Conservation (phyloP, 2,888 invertebrate genomes). For the Dasysyrphus tricinctus region DNA sequence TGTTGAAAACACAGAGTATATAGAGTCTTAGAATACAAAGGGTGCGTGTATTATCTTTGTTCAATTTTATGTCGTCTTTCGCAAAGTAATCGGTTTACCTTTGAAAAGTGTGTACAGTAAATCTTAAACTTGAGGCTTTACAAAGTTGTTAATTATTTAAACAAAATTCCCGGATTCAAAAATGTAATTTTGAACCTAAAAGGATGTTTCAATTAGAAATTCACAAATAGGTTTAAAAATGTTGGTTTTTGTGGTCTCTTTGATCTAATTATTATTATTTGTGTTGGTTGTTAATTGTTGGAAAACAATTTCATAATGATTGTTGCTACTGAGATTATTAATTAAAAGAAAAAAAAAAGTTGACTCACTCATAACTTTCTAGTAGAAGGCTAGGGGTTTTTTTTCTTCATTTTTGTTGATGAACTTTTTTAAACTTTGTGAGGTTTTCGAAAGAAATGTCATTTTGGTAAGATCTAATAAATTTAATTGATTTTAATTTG, state of each 20-base stretch:
- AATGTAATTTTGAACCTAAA: not conserved
- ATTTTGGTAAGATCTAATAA: no score
- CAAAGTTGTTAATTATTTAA: constrained; percentile 25
- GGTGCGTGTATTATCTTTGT: constrained; percentile 31
- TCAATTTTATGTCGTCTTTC: constrained; percentile 10
- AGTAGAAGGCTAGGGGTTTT: no score
- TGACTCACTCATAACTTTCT: no score
- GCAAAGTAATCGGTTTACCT: constrained; percentile 40
- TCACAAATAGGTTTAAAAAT: not conserved
- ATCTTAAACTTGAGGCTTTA: not conserved
- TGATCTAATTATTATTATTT: not conserved
- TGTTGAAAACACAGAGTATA: constrained; percentile 26
- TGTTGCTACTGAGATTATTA: not conserved
- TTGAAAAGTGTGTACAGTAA: constrained; percentile 5
- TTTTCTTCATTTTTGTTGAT: no score
- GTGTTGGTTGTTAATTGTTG: not conserved
- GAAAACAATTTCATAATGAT: not conserved
- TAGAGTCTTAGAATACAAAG: not conserved
- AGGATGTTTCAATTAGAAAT: not conserved
- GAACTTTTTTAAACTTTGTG: no score
- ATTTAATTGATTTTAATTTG: no score
- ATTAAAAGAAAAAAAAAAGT: not conserved
- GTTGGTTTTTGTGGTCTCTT: not conserved
- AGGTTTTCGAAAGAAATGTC: no score
- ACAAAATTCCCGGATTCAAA: not conserved